phyloP scores from a whole-genome alignment of 2,113 vertebrate genomes.

The Urocolius indicus region DNA sequence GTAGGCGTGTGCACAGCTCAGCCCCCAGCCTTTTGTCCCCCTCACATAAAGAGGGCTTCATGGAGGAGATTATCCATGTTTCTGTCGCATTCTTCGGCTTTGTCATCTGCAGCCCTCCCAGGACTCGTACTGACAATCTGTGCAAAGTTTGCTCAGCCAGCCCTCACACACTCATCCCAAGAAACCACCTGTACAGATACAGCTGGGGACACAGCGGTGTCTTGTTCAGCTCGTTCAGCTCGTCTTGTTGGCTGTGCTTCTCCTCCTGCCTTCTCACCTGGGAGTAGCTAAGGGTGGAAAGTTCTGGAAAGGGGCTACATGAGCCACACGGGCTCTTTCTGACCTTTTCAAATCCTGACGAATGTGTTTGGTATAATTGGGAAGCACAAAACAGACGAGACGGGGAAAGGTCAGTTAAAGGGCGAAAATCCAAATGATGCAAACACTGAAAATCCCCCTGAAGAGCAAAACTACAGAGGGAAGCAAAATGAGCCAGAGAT shows the following conservation, averaged over 20 bases:
- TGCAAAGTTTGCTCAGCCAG: not conserved
- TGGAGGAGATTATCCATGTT: not conserved
- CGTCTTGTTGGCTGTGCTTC: not conserved
- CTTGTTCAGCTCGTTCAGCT: too few relatives aligned
- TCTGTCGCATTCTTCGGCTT: not conserved
- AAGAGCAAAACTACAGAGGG: conserved; percentile 22
- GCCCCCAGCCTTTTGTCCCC: not conserved
- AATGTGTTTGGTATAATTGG: conserved; percentile 70
- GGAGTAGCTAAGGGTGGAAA: not conserved
- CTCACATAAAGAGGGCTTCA: not conserved
- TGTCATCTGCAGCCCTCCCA: not conserved
- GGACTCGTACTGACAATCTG: not conserved
- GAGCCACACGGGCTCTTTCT: conserved; percentile 22
- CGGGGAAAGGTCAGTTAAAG: conserved; percentile 68
- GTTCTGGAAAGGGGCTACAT: conserved; percentile 48
- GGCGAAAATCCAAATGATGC: conserved; percentile 65
- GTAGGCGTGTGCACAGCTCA: not conserved
- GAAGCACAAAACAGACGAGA: conserved; percentile 55
- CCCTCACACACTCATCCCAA: not conserved
- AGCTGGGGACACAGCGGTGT: fast-evolving
- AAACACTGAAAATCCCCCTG: conserved; percentile 61
- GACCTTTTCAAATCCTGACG: conserved; percentile 69
- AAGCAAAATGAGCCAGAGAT: not conserved
- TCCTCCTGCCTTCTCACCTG: not conserved
- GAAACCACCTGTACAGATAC: not conserved